Percentiles rank a stretch among this genome's conserved stretches.
Evolutionary conservation across 2,797 vertebrate genomes (phyloP).

Genomic region (Girardinus metallicus): DNA sequence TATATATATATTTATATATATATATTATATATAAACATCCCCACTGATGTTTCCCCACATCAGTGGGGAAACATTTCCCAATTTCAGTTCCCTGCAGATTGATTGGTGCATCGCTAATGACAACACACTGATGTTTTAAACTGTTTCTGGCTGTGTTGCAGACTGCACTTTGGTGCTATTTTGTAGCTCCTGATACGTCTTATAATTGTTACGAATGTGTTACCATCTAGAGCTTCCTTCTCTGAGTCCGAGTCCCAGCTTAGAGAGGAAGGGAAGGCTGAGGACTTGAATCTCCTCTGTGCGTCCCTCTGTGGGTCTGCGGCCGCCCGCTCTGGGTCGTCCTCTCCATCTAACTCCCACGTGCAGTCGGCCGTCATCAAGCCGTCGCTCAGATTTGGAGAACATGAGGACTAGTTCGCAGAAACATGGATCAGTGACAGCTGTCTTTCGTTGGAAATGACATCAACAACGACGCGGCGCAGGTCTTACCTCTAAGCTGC

Average conservation of each 20-base stretch:
- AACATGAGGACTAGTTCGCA: slow-evolving; percentile 59
- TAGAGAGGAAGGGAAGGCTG: slow-evolving; percentile 83
- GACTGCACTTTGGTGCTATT: background rate
- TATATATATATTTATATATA: too few relatives aligned
- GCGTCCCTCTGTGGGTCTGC: slow-evolving; percentile 61
- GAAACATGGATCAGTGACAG: background rate
- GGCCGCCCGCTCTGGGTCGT: slow-evolving; percentile 45
- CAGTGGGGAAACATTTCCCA: background rate
- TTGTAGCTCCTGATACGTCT: background rate
- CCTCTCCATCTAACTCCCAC: slow-evolving; percentile 52
- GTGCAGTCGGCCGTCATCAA: slow-evolving; percentile 47
- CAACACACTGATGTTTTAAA: background rate
- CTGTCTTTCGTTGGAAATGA: background rate
- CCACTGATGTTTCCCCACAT: too few relatives aligned
- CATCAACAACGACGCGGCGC: background rate
- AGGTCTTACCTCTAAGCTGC: slow-evolving; percentile 71
- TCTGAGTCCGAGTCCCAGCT: slow-evolving; percentile 87
- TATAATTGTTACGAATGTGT: slow-evolving; percentile 11
- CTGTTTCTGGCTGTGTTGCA: background rate
- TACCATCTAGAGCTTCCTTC: slow-evolving; percentile 83
- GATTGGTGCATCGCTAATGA: background rate
- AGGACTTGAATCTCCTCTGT: slow-evolving; percentile 75
- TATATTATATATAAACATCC: too few relatives aligned
- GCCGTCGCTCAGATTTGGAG: slow-evolving; percentile 64
- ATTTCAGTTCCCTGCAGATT: background rate